These are phyloP conservation scores for Sarotherodon lohbergeri DNA, from an alignment of 2,113 vertebrate species.

Conservation along the genomic window DNA sequence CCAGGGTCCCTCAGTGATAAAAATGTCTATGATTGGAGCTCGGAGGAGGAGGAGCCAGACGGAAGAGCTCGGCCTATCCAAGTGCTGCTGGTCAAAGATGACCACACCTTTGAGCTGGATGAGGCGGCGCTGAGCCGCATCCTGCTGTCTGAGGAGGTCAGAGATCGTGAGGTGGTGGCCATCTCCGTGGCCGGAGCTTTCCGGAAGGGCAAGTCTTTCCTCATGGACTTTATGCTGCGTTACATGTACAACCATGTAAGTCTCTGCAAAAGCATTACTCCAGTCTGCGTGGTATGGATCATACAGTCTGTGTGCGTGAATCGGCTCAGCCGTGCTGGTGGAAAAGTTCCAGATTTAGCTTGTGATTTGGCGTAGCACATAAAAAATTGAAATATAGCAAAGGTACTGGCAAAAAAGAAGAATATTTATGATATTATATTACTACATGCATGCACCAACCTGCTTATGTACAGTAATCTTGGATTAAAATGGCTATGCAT, in stretches of 20 bases:
- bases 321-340: not conserved
- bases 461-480: not conserved
- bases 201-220: slow-evolving; percentile 97
- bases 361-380: not conserved
- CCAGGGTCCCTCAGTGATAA: slow-evolving; percentile 83
- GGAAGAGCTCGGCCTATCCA: slow-evolving; percentile 88
- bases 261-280: not conserved
- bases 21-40: slow-evolving; percentile 89
- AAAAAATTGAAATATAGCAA: not conserved
- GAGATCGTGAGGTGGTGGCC: slow-evolving; percentile 91
- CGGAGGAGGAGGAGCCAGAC: slow-evolving; percentile 90
- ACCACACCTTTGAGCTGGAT: slow-evolving; percentile 96
- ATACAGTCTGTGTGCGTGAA: not conserved
- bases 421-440: not conserved
- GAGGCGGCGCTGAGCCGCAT: slow-evolving; percentile 88
- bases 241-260: slow-evolving; percentile 96
- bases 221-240: slow-evolving; percentile 99
- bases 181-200: slow-evolving; percentile 97
- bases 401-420: not conserved
- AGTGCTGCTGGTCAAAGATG: slow-evolving; percentile 93
- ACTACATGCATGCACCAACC: not conserved
- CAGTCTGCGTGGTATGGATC: not conserved
- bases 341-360: not conserved
- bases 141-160: slow-evolving; percentile 86
- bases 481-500: not conserved